Base-by-base conservation (phyloP, 2,797 vertebrate species). In the Limosa lapponica region DNA sequence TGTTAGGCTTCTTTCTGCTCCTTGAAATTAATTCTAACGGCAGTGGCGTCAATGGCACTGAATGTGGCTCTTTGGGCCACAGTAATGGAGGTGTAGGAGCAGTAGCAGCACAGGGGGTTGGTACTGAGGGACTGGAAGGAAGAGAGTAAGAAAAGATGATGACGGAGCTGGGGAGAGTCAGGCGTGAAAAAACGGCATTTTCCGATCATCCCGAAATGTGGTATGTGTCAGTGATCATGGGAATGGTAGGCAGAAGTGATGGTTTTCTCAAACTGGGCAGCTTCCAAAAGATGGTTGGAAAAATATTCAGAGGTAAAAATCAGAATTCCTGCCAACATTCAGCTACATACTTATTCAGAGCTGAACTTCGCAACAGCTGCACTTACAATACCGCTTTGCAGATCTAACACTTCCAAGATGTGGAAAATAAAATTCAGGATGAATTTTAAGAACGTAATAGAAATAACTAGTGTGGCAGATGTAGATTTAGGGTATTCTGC, bases 341-440 rank as follows among this genome's bases (percentile, higher is more conserved):
- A 88, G 82, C 82, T 86, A 25, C 55, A 12, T 22, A 69, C 36
- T 94, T 91, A 55, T 30, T 81, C 85, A 88, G 70, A 94, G 66
- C 77, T 71, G 54, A 93, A 59, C 89, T 95, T 91, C 82, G 34
- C n/a, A 72, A 36, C 93, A 93, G 91, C 95, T 96, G 93, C 62
- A 75, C 61, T 88, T 81, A 51, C 1, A 90, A 59, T 78, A 66
- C 72, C 30, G 39, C n/a, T 92, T 88, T 86, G 58, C 92, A 90
- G 66, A 92, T 87, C 90, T 90, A 88, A 86, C 85, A 69, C 87
- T 96, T 79, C 82, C 82, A 90, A 92, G 91, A 93, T 81, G 84
- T 79, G 84, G 94, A 95, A 92, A 95, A 92, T 94, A 93, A 81
- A 94, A 95, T 84, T 93, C 34, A 19, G 77, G 79, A 49, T 84